Conservation (phyloP, 2,797 vertebrate species). For the Enteromius unitaeniatus region DNA sequence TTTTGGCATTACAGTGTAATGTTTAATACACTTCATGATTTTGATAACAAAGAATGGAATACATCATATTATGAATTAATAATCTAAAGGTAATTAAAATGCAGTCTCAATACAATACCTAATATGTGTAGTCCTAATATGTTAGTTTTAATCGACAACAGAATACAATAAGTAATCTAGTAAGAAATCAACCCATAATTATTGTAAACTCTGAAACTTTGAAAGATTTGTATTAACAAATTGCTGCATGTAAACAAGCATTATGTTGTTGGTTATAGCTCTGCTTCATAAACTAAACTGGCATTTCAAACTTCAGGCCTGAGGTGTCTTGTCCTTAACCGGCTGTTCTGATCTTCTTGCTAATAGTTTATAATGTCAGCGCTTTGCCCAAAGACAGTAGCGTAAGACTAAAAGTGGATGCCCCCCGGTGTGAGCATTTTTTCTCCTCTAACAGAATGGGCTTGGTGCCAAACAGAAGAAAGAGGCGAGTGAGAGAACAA, state of each 20-base stretch:
- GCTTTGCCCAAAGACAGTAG: conserved; percentile 46
- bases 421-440: conserved; percentile 33
- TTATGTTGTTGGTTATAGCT: background rate
- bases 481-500: conserved; percentile 30
- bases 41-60: background rate
- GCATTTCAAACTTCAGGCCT: conserved; percentile 12
- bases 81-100: background rate
- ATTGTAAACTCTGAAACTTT: background rate
- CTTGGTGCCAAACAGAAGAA: conserved; percentile 63
- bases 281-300: background rate
- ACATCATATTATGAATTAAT: background rate
- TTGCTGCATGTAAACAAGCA: background rate
- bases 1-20: background rate
- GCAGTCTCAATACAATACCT: background rate
- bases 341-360: conserved; percentile 52
- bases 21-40: background rate
- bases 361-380: conserved; percentile 65
- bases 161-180: background rate
- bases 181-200: background rate
- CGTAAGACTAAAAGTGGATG: conserved; percentile 40
- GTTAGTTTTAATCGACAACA: background rate
- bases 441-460: conserved; percentile 54
- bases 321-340: conserved; percentile 36
- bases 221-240: background rate
- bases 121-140: background rate